Evolutionary conservation across 2,797 vertebrate genomes (phyloP), one percentile per base, ranked within the genome.

Genomic region (Notolabrus celidotus): DNA sequence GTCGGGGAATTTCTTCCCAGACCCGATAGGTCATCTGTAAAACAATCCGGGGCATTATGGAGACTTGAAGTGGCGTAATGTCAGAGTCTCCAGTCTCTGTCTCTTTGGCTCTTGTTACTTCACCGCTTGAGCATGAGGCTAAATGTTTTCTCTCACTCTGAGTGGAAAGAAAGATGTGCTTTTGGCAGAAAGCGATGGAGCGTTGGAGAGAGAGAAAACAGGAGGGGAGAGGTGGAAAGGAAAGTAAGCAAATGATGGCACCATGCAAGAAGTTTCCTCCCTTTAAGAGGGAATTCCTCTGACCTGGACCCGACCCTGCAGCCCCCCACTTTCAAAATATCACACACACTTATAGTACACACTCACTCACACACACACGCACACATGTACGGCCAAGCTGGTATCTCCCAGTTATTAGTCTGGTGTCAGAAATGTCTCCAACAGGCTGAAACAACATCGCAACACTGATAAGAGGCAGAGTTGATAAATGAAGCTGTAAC

Each of bases 41-140:
- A 87, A 89, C 86, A 86, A 91, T 68, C 71, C 49, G 74, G 77
- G 64, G 82, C 87, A 76, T 94, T 86, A 74, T 79, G 57, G n/a
- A 45, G 22, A 43, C 55, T 57, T 23, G 3, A 41, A 41, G 63
- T 50, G 67, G 41, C 39, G 6, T 76, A 17, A 33, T 88, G 83
- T 77, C 46, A 20, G 27, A 66, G 27, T 61, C 34, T 41, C 59
- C 80, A 53, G 42, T 41, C 51, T 66, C 61, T 53, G 10, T 60
- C 55, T 16, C 50, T 43, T 16, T 19, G 0, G 15, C 56, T 16
- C 27, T 38, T 14, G 43, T 50, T 17, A 42, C 43, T 57, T 68
- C 46, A 59, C 25, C 57, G 17, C 62, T 80, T 17, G 6, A 64
- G 66, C 39, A 5, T 33, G 16, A 11, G 17, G 68, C 55, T 62